These are phyloP conservation scores for Oryzias woworae DNA, from an alignment of 2,113 vertebrate species.

Conservation along the genomic window DNA sequence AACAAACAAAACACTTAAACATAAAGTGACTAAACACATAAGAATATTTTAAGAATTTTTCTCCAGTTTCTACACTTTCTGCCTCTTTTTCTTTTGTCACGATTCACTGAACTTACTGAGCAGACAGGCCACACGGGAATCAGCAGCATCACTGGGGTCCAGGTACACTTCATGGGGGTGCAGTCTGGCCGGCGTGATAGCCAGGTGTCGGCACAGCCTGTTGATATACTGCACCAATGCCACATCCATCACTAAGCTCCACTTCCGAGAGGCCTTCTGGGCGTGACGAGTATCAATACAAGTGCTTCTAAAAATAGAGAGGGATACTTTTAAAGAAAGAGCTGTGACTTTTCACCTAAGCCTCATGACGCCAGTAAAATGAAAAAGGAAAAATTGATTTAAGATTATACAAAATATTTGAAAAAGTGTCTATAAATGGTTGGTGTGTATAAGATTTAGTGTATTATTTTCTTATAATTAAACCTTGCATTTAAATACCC, in stretches of 20 bases:
- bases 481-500: neutral
- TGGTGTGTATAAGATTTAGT: too few relatives aligned
- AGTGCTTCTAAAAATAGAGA: conserved; percentile 81
- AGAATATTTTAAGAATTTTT: neutral
- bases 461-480: neutral
- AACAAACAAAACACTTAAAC: conserved; percentile 4
- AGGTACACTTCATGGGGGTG: conserved; percentile 97
- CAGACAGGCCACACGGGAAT: conserved; percentile 88
- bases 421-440: too few relatives aligned
- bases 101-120: conserved; percentile 78
- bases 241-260: conserved; percentile 94
- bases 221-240: conserved; percentile 92
- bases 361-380: neutral
- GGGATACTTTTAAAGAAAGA: neutral
- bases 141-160: conserved; percentile 85
- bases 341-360: neutral
- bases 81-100: neutral
- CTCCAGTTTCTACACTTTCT: neutral
- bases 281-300: conserved; percentile 91
- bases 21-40: neutral
- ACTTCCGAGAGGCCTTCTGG: conserved; percentile 91
- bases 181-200: conserved; percentile 91
- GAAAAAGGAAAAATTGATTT: neutral
- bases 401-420: neutral
- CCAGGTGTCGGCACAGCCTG: conserved; percentile 93